Percentiles rank a stretch among this genome's conserved stretches.
phyloP scores from a whole-genome alignment of 2,797 vertebrate genomes.

The Tapirus indicus region DNA sequence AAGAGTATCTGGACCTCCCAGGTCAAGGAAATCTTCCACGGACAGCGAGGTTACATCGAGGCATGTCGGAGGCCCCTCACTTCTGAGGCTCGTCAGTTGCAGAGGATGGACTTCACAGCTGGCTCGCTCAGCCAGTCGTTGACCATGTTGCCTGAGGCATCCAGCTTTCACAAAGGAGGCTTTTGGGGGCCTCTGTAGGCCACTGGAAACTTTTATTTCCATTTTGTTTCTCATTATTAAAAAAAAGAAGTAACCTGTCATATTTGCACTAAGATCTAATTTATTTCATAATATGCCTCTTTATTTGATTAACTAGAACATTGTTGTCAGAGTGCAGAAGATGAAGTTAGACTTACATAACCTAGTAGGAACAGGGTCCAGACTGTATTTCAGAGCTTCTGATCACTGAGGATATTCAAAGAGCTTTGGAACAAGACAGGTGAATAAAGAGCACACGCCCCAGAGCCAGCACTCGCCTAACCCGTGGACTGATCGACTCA shows the following conservation, averaged over 20 bases:
- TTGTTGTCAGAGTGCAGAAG: constrained; percentile 7
- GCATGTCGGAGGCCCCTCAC: neutral
- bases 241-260: neutral
- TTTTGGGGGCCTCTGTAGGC: neutral
- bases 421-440: neutral
- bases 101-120: neutral
- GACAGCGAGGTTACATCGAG: neutral
- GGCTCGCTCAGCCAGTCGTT: no score
- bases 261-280: constrained; percentile 33
- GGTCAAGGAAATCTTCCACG: neutral
- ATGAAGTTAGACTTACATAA: constrained; percentile 55
- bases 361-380: neutral
- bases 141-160: neutral
- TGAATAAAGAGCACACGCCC: neutral
- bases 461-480: neutral
- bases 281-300: constrained; percentile 30
- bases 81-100: neutral
- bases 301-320: constrained; percentile 60
- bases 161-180: neutral
- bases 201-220: neutral
- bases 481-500: no score
- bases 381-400: constrained; percentile 43
- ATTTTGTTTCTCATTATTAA: neutral
- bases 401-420: neutral
- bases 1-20: neutral